phyloP scores from a whole-genome alignment of 2,113 vertebrate species.

The Podiceps cristatus region DNA sequence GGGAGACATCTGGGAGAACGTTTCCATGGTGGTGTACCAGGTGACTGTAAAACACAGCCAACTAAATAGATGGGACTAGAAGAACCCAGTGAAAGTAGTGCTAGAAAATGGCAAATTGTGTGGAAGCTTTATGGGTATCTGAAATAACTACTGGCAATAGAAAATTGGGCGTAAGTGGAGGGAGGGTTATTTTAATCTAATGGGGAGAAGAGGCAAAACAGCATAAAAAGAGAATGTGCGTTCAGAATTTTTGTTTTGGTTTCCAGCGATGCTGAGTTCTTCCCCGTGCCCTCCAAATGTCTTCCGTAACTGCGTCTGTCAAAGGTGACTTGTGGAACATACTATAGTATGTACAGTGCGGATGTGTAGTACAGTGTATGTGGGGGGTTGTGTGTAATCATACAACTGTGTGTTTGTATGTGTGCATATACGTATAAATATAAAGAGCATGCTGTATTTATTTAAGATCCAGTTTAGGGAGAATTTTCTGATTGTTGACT shows the following conservation, averaged over 20 bases:
- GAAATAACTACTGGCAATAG: neutral
- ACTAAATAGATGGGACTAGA: neutral
- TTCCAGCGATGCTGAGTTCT: neutral
- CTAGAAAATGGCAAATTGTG: neutral
- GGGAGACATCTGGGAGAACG: accelerated
- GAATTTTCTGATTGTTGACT: neutral
- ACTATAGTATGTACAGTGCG: accelerated
- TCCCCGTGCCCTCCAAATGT: accelerated
- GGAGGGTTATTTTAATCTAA: neutral
- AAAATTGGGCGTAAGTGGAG: neutral
- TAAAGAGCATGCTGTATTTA: neutral
- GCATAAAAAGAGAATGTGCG: neutral
- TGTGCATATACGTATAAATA: neutral
- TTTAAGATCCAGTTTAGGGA: neutral
- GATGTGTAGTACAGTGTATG: neutral
- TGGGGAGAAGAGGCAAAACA: neutral
- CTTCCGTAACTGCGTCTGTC: neutral
- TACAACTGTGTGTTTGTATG: neutral
- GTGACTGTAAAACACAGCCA: neutral
- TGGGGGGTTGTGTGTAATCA: too few species aligned
- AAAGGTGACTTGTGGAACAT: neutral
- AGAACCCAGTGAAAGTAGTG: neutral
- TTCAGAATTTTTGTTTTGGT: neutral
- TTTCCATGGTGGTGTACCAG: neutral
- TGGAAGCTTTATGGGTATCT: neutral